Conservation (phyloP, 2,888 invertebrate genomes). For the Bellardia bayeri region DNA sequence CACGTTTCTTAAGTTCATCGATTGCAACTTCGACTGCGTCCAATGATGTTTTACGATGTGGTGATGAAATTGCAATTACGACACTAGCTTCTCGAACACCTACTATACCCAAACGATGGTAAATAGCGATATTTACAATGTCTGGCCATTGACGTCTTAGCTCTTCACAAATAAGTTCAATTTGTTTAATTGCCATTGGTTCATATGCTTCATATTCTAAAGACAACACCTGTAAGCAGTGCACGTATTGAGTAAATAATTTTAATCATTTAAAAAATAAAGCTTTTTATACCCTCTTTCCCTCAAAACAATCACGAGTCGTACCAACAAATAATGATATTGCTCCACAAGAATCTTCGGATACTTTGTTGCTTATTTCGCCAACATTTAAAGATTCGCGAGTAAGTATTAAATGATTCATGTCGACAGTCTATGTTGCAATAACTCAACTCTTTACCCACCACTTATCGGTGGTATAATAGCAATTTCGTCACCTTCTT, state of each 20-base stretch:
- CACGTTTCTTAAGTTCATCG: slow-evolving; percentile 92
- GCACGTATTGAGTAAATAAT: background rate
- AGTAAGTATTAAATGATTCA: slow-evolving; percentile 90
- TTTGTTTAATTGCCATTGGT: slow-evolving; percentile 93
- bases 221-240: slow-evolving; percentile 88
- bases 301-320: slow-evolving; percentile 93
- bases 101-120: slow-evolving; percentile 93
- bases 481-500: slow-evolving; percentile 92
- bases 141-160: slow-evolving; percentile 90
- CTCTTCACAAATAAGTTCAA: slow-evolving; percentile 91
- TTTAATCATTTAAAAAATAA: background rate
- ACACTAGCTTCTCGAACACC: slow-evolving; percentile 94
- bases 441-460: slow-evolving; percentile 85
- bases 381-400: slow-evolving; percentile 88
- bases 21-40: slow-evolving; percentile 93
- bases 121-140: slow-evolving; percentile 92
- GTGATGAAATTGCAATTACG: slow-evolving; percentile 94
- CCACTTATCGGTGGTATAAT: slow-evolving; percentile 98
- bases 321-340: slow-evolving; percentile 95
- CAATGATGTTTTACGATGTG: slow-evolving; percentile 93
- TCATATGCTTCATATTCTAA: slow-evolving; percentile 97
- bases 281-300: slow-evolving; percentile 87
- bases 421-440: slow-evolving; percentile 78
- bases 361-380: slow-evolving; percentile 87
- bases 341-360: slow-evolving; percentile 92